Evolutionary conservation across 2,113 vertebrate genomes (phyloP).

Genomic region (Centropus unirufus): DNA sequence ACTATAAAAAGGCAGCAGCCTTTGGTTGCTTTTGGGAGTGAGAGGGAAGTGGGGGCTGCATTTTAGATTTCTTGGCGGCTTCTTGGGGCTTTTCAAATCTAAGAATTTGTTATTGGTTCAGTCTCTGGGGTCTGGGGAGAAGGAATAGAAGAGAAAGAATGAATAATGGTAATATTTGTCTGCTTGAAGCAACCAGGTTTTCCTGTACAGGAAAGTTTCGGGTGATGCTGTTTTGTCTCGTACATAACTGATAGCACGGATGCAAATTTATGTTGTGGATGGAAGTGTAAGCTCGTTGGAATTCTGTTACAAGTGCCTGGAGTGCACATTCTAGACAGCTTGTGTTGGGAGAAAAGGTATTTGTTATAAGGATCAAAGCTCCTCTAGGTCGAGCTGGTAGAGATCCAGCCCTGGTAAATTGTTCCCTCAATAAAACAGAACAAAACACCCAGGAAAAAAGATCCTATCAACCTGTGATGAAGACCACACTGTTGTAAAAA

Average conservation of each 20-base stretch:
- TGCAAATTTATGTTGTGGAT: not conserved
- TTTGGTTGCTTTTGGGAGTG: not conserved
- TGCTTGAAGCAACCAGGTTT: not conserved
- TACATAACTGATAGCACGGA: not conserved
- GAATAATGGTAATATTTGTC: not conserved
- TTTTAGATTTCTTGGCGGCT: slow-evolving; percentile 28
- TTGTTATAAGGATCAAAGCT: not conserved
- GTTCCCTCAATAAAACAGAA: not conserved
- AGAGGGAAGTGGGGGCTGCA: not conserved
- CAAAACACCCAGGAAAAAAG: not conserved
- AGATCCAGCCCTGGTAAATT: not conserved
- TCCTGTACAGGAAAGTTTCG: not conserved
- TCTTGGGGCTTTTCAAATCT: not conserved
- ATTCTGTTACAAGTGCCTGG: not conserved
- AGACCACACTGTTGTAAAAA: not conserved
- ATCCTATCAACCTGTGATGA: not conserved
- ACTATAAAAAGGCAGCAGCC: slow-evolving; percentile 24
- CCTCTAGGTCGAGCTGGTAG: not conserved
- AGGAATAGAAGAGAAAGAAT: not conserved
- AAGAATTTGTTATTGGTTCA: not conserved
- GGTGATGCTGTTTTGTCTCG: not conserved
- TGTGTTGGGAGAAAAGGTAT: not conserved
- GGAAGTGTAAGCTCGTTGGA: not conserved
- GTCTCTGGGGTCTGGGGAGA: not conserved
- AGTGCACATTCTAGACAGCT: not conserved